Percentiles rank a stretch among this genome's conserved stretches.
These are phyloP conservation scores for Myotis findleyi DNA, from an alignment of 2,797 vertebrate species.

Conservation along the genomic window DNA sequence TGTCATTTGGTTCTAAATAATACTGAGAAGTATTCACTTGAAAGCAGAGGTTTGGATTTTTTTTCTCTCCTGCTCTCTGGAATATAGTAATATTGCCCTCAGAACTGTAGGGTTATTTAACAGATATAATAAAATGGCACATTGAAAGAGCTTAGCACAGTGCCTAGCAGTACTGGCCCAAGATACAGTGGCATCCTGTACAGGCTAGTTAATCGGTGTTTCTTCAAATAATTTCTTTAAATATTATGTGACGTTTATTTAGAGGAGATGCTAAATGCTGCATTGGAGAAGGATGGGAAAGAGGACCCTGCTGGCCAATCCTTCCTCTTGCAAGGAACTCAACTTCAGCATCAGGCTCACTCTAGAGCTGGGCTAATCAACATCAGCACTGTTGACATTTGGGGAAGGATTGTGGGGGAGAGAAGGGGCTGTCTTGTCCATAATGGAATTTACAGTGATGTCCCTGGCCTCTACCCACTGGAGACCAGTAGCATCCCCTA, in stretches of 20 bases:
- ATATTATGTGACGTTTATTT: background rate
- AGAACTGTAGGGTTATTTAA: background rate
- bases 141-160: background rate
- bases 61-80: conserved; percentile 13
- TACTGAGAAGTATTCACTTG: background rate
- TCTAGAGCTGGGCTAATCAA: background rate
- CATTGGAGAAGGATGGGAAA: background rate
- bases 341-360: background rate
- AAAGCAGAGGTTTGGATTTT: conserved; percentile 47
- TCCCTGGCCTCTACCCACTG: background rate
- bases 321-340: background rate
- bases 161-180: background rate
- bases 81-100: background rate
- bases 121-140: conserved; percentile 15
- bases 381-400: background rate
- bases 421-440: background rate
- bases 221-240: background rate
- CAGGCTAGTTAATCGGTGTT: background rate
- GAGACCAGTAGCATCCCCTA: background rate
- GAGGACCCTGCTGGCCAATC: background rate
- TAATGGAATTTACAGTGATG: background rate
- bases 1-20: conserved; percentile 42
- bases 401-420: background rate
- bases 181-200: background rate
- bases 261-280: background rate